These are phyloP conservation scores for Malurus elegans DNA, from an alignment of 2,113 vertebrate genomes.

Conservation along the genomic window DNA sequence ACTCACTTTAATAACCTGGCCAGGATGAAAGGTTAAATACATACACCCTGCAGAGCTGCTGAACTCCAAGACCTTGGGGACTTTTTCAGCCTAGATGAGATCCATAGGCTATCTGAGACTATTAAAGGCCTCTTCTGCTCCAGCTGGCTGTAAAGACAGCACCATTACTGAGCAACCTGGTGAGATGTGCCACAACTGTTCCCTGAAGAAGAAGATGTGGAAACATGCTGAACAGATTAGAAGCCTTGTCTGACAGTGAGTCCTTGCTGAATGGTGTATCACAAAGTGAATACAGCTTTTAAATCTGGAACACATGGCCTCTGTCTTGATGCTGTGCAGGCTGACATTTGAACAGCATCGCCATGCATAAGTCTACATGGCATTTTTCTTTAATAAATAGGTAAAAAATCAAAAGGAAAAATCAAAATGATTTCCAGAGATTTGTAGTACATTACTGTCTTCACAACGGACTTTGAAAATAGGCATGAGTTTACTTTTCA, in stretches of 20 bases:
- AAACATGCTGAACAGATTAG: constrained; percentile 56
- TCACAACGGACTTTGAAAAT: background rate
- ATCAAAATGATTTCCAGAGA: constrained; percentile 36
- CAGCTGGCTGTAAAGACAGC: background rate
- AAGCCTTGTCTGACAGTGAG: constrained; percentile 22
- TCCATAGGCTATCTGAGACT: background rate
- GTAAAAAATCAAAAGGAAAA: constrained; percentile 21
- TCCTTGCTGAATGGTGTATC: constrained; percentile 42
- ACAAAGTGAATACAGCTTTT: constrained; percentile 59
- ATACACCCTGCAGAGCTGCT: background rate
- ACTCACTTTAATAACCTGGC: constrained; percentile 25
- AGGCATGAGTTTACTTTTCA: constrained; percentile 5
- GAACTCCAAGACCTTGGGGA: background rate
- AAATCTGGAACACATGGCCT: constrained; percentile 60
- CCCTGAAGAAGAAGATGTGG: constrained; percentile 36
- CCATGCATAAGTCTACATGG: background rate
- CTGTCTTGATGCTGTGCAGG: constrained; percentile 41
- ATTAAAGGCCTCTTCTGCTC: background rate
- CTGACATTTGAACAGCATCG: constrained; percentile 36
- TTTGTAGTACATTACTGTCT: background rate
- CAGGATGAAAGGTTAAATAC: constrained; percentile 20
- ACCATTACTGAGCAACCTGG: background rate
- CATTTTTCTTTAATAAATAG: background rate
- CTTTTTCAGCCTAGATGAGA: background rate
- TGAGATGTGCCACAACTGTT: background rate